A percentile compares a stretch with the other conserved stretches of the same genome.
phyloP scores from a whole-genome alignment of 2,113 vertebrate genomes.

The Sterna hirundo region DNA sequence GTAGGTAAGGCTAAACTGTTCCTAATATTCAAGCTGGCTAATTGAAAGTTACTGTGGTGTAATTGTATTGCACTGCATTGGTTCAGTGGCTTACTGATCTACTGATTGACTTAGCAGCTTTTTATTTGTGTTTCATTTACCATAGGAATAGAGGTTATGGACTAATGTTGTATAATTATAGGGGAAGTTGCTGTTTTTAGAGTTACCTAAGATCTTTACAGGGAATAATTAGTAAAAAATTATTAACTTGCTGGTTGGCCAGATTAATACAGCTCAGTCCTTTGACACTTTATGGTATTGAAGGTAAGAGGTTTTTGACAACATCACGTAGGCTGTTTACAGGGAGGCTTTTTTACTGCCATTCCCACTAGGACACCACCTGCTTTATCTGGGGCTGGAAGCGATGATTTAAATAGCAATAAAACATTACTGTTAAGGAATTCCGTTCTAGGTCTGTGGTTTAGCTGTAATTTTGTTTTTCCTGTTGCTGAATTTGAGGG shows the following conservation, averaged over 20 bases:
- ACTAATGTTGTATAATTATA: not conserved
- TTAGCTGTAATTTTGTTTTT: not conserved
- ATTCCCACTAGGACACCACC: not conserved
- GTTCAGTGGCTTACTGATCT: not conserved
- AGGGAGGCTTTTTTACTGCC: not conserved
- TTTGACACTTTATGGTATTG: not conserved
- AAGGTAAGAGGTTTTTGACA: not conserved
- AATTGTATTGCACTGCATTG: not conserved
- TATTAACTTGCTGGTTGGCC: not conserved
- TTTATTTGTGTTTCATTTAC: not conserved
- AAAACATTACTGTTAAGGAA: not conserved
- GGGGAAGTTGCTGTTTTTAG: not conserved
- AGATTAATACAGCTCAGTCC: not conserved
- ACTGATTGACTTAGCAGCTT: not conserved
- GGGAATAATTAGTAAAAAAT: not conserved
- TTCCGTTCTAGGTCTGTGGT: not conserved
- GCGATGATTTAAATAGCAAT: not conserved
- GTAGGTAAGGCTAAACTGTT: not conserved
- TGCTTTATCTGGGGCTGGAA: not conserved
- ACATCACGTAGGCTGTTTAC: not conserved
- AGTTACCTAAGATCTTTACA: not conserved
- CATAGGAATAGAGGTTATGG: not conserved
- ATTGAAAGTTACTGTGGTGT: not conserved
- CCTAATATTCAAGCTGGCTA: not conserved
- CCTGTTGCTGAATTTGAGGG: not conserved